Percentiles rank a stretch among this genome's conserved stretches.
Conservation (phyloP, 2,888 invertebrate species). For the Folsomia candida region DNA sequence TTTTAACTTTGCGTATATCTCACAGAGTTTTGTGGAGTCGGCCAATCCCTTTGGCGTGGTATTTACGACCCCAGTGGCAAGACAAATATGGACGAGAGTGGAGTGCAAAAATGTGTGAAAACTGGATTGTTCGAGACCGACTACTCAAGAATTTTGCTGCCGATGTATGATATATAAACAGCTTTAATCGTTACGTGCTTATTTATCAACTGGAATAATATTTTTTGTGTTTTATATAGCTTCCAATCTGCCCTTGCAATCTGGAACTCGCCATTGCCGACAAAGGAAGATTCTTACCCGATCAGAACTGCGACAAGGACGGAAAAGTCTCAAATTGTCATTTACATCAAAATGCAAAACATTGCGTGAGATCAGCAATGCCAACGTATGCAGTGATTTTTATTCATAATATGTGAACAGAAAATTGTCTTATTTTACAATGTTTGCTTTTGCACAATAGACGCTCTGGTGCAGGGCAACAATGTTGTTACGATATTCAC, state of each 20-base stretch:
- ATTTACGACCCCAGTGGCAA: constrained; percentile 87
- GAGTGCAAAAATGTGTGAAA: constrained; percentile 79
- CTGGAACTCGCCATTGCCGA: constrained; percentile 85
- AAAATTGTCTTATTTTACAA: background rate
- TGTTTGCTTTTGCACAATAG: constrained; percentile 56
- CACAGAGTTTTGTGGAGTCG: constrained; percentile 77
- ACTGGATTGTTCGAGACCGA: constrained; percentile 84
- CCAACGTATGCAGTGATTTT: constrained; percentile 68
- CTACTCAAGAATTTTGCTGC: constrained; percentile 79
- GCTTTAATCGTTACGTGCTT: background rate
- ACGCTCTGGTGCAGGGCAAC: constrained; percentile 86
- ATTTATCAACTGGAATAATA: too few species aligned
- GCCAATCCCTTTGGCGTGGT: constrained; percentile 90
- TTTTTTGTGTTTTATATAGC: constrained; percentile 47
- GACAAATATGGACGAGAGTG: constrained; percentile 73
- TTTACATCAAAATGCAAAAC: constrained; percentile 83
- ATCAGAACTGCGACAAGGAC: constrained; percentile 85
- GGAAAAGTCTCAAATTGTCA: constrained; percentile 78
- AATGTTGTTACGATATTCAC: constrained; percentile 94
- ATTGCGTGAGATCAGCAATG: constrained; percentile 87
- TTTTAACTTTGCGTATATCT: constrained; percentile 43
- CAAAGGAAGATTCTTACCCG: constrained; percentile 88
- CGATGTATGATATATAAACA: constrained; percentile 55
- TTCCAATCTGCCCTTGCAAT: constrained; percentile 81
- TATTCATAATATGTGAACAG: background rate